Evolutionary conservation across 2,888 invertebrate species (phyloP).

Genomic region (Pocota personata): DNA sequence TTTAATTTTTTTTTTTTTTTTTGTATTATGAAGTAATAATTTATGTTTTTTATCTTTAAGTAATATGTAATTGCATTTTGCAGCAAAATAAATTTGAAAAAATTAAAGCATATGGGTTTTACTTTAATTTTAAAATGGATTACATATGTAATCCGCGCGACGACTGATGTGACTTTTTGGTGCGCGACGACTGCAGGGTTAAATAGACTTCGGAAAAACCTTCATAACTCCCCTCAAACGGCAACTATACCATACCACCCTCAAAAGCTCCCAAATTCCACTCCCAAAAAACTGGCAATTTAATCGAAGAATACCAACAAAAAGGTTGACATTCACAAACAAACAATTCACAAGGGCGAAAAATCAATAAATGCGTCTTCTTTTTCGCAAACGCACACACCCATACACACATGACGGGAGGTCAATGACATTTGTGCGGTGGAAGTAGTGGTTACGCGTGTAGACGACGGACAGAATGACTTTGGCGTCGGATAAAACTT

Average conservation of each 20-base stretch:
- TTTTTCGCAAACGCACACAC: neutral
- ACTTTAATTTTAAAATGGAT: too few species aligned
- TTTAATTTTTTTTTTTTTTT: too few species aligned
- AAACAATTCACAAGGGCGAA: neutral
- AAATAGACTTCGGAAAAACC: too few species aligned
- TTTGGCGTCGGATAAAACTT: conserved; percentile 24
- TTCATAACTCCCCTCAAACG: too few species aligned
- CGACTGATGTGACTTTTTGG: too few species aligned
- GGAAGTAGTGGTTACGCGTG: neutral
- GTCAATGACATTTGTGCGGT: conserved; percentile 21
- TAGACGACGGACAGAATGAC: conserved; percentile 9
- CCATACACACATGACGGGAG: neutral
- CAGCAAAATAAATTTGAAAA: too few species aligned
- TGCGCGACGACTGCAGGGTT: too few species aligned
- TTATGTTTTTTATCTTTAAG: too few species aligned
- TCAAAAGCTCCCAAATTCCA: neutral
- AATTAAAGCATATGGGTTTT: too few species aligned
- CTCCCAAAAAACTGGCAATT: neutral
- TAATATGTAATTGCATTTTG: too few species aligned
- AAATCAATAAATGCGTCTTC: conserved; percentile 23
- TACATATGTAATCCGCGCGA: neutral
- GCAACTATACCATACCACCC: too few species aligned
- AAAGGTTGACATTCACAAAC: neutral
- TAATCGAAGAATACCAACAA: neutral
- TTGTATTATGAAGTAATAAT: too few species aligned